Evolutionary conservation across 2,888 invertebrate genomes (phyloP), one percentile per base, ranked within the genome.

Genomic region (Callyntrura guangdongensis): DNA sequence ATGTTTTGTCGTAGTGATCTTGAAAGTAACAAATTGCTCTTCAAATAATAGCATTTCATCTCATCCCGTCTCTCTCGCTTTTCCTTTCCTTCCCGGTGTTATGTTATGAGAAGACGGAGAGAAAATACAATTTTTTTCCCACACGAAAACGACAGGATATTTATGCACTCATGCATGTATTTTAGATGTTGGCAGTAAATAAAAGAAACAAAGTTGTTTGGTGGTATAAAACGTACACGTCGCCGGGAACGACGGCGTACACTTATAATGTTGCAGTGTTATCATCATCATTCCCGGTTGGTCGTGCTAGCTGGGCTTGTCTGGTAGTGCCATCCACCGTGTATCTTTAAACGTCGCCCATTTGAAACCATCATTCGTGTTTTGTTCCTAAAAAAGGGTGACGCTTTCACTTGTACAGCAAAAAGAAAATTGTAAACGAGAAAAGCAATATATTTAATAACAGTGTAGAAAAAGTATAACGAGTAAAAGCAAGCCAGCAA

Each of bases 11-110:
- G 77, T 53, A 53, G 53, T 22, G 53, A 49, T 77, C 45, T 64
- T 82, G 87, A 87, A 82, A 87, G 87, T 87, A 69, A 87, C 87
- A 87, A 87, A 87, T 87, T 81, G 81, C 81, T 87, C 87, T 81
- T 72, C 67, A 87, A 87, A 87, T 72, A 87, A 77, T 77, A 77
- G 77, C 27, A 20, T 81, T 82, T 87, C 81, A 64, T 81, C 79
- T 79, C 53, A 22, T 27, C 36, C 61, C 81, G 17, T 59, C 72
- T 74, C 72, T 74, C 20, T 47, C 72, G 17, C 20, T 47, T 47
- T 14, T n/a, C n/a, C n/a, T 49, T 25, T 20, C 74, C 12, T 53
- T 53, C 77, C 25, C 53, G 1, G 14, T 77, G n/a, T 56, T 36
- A 12, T 47, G 20, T 22, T 77, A n/a, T 36, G 25, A 64, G 61